Evolutionary conservation across 2,797 vertebrate genomes (phyloP), one percentile per base, ranked within the genome.

Genomic region (Aselliscus stoliczkanus): DNA sequence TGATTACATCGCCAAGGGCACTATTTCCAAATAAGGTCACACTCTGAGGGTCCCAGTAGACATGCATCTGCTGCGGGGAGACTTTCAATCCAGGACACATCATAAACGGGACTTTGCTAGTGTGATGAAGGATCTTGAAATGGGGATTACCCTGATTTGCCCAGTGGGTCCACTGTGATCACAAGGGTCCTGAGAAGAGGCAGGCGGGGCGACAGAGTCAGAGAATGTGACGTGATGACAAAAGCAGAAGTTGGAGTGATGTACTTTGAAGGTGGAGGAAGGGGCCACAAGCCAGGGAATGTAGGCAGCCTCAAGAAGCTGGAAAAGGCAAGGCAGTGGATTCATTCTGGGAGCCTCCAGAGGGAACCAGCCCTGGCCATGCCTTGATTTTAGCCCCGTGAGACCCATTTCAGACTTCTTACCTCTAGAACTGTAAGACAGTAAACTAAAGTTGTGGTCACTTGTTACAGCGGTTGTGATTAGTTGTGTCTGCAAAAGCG

Each of bases 51-150:
- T 20, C 39, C 44, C 9, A 11, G 17, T 3, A 7, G 80, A 27
- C 17, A 11, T 47, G 47, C 20, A 47, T 37, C 27, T 65, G 13
- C n/a, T 12, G 1, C 25, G 75, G 25, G 34, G 27, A 47, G 2
- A 0, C 15, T 29, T 4, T 60, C 0, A 3, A 17, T 17, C 62
- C 50, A 5, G 37, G 1, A 1, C 7, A 23, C 10, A 0, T 6
- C 0, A 7, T 21, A n/a, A 64, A 31, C 25, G 29, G 31, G 39
- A 15, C 54, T 67, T 2, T 1, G 75, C 42, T 8, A 13, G 4
- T 15, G 56, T 2, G 27, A 64, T 39, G 39, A 47, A 25, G 11
- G 60, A 37, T 3, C 25, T 1, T 21, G n/a, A 56, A 13, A 18
- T 4, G 4, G 52, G 23, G 42, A 37, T 58, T 0, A 0, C 7